Base-by-base conservation (phyloP, 2,888 invertebrate genomes). In the Cephus sareptanus region DNA sequence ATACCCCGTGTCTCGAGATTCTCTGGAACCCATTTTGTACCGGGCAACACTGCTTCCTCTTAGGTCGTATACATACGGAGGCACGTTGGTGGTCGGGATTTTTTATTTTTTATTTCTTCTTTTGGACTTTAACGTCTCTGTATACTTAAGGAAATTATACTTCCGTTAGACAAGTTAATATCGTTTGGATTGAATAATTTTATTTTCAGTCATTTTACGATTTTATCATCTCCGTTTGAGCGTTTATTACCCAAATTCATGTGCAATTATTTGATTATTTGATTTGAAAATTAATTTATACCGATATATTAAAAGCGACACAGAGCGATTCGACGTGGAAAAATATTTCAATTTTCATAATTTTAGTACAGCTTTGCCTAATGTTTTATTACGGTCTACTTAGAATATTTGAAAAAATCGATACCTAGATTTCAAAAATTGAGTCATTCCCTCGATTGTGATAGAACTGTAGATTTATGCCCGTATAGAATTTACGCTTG, bases 1-100 rank as follows among this genome's bases (percentile, higher is more conserved):
- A 76, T 68, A 78, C 68, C 76, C 74, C 74, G 77, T 34, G 75
- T 37, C 30, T 31, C 30, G 34, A 31, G n/a, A 31, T 73, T 71
- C 73, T 76, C 37, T 71, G 40, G 40, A 56, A 56, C 23, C 15
- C 40, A 56, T 56, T 56, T 56, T 56, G 15, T 56, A 40, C 40
- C 40, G 40, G 40, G 15, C 15, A 40, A 4, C 40, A 15, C 15
- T 40, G 23, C 73, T 76, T 69, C 34, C 34, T 73, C 76, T 69
- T 30, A 23, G 34, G n/a, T 68, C 33, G 34, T 75, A n/a, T 30
- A 33, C 1, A 34, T 30, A 75, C 13, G 69, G 4, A 23, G 34
- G 68, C 69, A 75, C 40, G 33, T 71, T 71, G 31, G 31, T 71
- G 71, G 71, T 31, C 34, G 12, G 31, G 4, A 4, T 31, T 71